Base-by-base conservation (phyloP, 2,797 vertebrate species). In the Nothura maculosa region DNA sequence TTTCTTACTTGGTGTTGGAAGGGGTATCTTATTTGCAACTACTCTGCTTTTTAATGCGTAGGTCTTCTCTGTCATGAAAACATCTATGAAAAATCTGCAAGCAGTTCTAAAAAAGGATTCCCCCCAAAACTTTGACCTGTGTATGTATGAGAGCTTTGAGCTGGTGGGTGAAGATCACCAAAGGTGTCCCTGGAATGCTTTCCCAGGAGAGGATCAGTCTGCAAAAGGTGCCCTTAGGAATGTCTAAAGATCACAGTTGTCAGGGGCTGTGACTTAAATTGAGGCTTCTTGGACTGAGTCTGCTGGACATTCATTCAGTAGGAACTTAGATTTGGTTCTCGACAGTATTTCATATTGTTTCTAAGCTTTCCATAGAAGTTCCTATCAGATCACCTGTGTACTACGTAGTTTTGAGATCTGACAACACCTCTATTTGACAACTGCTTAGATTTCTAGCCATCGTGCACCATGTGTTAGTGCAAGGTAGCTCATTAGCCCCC, bases 391-490 rank as follows among this genome's bases (percentile, higher is more conserved):
- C 72, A 34, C 9, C 94, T 36, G 4, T 2, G 28, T 85, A 61
- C 58, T 75, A 25, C 58, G 70, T 87, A 74, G 30, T 83, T 81
- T 72, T 40, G 72, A 85, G 77, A 74, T 77, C 47, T 83, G 85
- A 93, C 54, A 86, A 55, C 78, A 89, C 90, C 1, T 2, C 81
- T 55, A 75, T 76, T 87, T 89, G 78, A 69, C n/a, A 86, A 6
- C 88, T 73, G 89, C 73, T 94, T 83, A 89, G 81, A 95, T 94
- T 81, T 92, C 76, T 91, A 0, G 6, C 92, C 93, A 73, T 92
- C 81, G n/a, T 80, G 69, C 88, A 79, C 94, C 91, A 60, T 15
- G 36, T 30, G 47, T 24, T 48, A 48, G 47, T 48, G 12, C 40
- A 87, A 78, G 66, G 89, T 94, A 88, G 88, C 81, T 91, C 94